Evolutionary conservation across 2,888 invertebrate species (phyloP), one percentile per base, ranked within the genome.

Genomic region (Bursaphelenchus okinawaensis): DNA sequence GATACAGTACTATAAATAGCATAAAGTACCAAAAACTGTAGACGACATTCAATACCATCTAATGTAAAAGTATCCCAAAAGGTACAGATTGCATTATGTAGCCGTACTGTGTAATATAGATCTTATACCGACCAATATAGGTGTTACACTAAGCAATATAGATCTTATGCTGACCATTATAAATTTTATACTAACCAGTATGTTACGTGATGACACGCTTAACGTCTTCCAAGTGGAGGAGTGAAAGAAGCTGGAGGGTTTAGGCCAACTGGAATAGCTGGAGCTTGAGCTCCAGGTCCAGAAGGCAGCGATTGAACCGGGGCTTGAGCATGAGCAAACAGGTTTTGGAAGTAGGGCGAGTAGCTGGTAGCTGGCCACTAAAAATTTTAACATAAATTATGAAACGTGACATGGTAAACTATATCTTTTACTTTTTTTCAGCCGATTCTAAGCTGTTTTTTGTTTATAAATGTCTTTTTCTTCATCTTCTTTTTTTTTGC

Each of bases 341-440:
- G 62, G 26, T 63, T 65, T 29, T 74, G 58, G 56, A 72, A 74
- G 63, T 67, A 72, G 22, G 72, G 72, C 29, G 73, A 73, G 61
- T 72, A 74, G 19, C 68, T 73, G 55, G 69, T 73, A 27, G 71
- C 65, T 0, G 71, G 71, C 71, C 71, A 71, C 73, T 70, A 26
- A 71, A 71, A 19, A 27, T 4, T 27, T n/a, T 16, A 65, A 16
- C 6, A 12, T 24, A 22, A 55, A 52, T 57, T 6, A 28, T 9
- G 9, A 16, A 12, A 57, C 19, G 7, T 55, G 16, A 31, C 28
- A 24, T 56, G 26, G 26, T 57, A 57, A 57, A 31, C n/a, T n/a
- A 27, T 54, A 19, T 54, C 28, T 54, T 27, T 27, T 54, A 54
- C n/a, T 27, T 24, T 6, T 19, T 54, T 27, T 54, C n/a, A 54